Evolutionary conservation across 2,888 invertebrate species (phyloP).

Genomic region (Petrolisthes manimaculis): DNA sequence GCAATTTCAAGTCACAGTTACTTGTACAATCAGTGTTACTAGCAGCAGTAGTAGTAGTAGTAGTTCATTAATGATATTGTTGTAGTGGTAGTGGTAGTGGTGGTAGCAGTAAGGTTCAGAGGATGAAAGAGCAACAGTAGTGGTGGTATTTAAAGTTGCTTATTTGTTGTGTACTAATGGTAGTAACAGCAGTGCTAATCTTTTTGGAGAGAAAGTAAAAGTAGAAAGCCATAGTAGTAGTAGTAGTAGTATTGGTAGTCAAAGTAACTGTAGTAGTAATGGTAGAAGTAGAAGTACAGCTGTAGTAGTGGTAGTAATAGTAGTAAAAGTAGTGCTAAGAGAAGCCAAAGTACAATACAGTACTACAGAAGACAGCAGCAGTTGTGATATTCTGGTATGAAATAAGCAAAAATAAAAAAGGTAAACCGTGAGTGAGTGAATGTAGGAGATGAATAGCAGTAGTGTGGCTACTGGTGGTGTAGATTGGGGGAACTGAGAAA

Average conservation of each 20-base stretch:
- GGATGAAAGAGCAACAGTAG: not conserved
- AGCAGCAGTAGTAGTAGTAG: not conserved
- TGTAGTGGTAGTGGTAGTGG: not conserved
- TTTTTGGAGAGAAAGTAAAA: not conserved
- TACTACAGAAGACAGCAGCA: too few species aligned
- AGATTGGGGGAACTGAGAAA: conserved; percentile 1
- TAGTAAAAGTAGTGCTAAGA: not conserved
- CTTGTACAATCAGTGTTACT: conserved; percentile 22
- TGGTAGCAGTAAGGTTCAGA: not conserved
- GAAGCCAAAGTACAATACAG: too few species aligned
- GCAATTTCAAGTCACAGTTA: not conserved
- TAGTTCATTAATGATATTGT: not conserved
- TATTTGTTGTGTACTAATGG: not conserved
- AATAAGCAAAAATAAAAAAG: conserved; percentile 50
- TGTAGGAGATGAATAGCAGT: too few species aligned
- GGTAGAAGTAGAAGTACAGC: not conserved
- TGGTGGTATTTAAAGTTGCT: not conserved
- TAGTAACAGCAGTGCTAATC: not conserved
- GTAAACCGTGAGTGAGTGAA: too few species aligned
- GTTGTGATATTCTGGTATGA: conserved; percentile 14
- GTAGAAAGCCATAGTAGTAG: not conserved
- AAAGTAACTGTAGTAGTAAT: not conserved
- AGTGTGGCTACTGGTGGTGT: too few species aligned
- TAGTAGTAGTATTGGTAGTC: not conserved
- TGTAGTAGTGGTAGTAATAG: conserved; percentile 2